A percentile compares a stretch with the other conserved stretches of the same genome.
phyloP scores from a whole-genome alignment of 2,113 vertebrate genomes.

The Podilymbus podiceps region DNA sequence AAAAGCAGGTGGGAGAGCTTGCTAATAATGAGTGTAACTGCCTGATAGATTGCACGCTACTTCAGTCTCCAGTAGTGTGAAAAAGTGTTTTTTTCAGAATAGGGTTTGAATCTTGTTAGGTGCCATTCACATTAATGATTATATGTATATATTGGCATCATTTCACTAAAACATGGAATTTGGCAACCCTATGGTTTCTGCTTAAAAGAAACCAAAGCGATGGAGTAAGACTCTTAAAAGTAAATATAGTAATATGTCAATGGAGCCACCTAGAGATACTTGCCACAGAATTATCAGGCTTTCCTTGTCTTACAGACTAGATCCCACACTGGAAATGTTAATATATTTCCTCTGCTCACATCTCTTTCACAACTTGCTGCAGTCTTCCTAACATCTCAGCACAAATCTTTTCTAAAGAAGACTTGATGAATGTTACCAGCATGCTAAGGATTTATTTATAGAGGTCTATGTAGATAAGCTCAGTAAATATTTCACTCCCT shows the following conservation, averaged over 20 bases:
- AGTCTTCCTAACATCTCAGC: background rate
- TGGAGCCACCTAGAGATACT: conserved; percentile 55
- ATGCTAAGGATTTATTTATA: background rate
- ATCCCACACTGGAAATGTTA: background rate
- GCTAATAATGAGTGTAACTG: background rate
- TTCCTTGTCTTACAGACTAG: background rate
- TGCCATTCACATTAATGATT: background rate
- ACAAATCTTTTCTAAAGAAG: background rate
- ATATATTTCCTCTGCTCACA: background rate
- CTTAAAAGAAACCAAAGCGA: background rate
- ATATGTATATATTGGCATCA: background rate
- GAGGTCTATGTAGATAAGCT: background rate
- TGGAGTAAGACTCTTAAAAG: background rate
- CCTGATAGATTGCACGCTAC: background rate
- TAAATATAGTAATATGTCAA: background rate
- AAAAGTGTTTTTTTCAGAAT: background rate
- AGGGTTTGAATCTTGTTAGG: background rate
- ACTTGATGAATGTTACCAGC: background rate
- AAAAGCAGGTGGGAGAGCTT: background rate
- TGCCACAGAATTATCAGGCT: background rate
- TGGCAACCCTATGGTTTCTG: background rate
- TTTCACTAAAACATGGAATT: background rate
- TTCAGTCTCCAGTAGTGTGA: background rate
- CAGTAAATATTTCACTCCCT: conserved; percentile 12
- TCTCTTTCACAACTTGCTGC: background rate